These are phyloP conservation scores for Pelecanoides urinatrix DNA, from an alignment of 2,113 vertebrate genomes.

Conservation along the genomic window DNA sequence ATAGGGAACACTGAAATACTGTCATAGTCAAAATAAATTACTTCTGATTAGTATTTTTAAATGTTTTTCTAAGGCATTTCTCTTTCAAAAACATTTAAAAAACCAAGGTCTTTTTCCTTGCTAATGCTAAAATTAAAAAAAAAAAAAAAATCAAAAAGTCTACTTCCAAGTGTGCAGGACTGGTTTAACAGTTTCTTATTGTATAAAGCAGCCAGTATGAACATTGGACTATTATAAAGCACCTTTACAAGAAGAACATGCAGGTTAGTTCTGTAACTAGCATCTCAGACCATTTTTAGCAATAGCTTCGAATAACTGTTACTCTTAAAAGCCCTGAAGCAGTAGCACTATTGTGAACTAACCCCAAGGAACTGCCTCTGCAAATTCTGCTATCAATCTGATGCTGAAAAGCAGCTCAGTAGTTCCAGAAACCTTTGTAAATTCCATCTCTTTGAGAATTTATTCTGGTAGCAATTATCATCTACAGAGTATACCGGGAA, in stretches of 20 bases:
- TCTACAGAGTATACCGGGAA: not conserved
- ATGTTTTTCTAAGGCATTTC: not conserved
- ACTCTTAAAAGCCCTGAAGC: constrained; percentile 39
- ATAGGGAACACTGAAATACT: not conserved
- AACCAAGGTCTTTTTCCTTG: not conserved
- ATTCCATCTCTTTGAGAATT: constrained; percentile 40
- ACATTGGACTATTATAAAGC: not conserved
- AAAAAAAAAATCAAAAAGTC: not conserved
- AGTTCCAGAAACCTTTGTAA: constrained; percentile 26
- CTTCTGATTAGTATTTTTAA: constrained; percentile 2
- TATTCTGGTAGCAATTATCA: constrained; percentile 12
- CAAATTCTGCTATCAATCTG: constrained; percentile 46
- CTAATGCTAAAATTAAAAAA: not conserved
- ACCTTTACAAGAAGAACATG: not conserved
- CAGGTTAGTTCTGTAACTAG: not conserved
- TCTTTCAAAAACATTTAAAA: constrained; percentile 43
- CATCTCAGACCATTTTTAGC: not conserved
- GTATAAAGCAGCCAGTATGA: not conserved
- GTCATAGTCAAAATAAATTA: not conserved
- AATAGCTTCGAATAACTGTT: constrained; percentile 21
- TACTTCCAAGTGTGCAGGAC: not conserved
- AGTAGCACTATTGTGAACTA: constrained; percentile 1
- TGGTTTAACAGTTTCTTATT: constrained; percentile 17
- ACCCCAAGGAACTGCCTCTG: not conserved
- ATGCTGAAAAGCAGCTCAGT: not conserved